Evolutionary conservation across 2,888 invertebrate genomes (phyloP).

Genomic region (Ormia ochracea): DNA sequence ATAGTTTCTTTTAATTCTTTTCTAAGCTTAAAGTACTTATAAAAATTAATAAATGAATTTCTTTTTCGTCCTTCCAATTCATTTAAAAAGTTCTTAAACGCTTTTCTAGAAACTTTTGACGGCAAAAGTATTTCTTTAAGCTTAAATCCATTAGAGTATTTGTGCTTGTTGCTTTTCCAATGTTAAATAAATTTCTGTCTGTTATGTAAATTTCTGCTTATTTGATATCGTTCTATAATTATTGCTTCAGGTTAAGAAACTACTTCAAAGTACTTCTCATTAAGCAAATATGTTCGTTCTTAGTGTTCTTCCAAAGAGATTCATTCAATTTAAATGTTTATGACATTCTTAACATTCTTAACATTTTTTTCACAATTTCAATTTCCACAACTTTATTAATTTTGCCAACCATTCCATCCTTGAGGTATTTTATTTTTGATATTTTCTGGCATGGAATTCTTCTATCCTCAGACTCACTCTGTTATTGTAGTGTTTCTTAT

Average conservation of each 20-base stretch:
- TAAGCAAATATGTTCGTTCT: not conserved
- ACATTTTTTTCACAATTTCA: slow-evolving; percentile 20
- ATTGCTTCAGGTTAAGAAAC: slow-evolving; percentile 15
- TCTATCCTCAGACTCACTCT: not conserved
- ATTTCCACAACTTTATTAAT: slow-evolving; percentile 33
- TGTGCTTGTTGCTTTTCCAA: not conserved
- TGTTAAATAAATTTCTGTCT: not conserved
- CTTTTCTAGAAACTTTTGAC: no score
- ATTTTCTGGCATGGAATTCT: not conserved
- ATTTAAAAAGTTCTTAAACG: no score
- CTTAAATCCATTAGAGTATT: not conserved
- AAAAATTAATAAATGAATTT: no score
- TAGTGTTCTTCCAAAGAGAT: not conserved
- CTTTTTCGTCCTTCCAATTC: no score
- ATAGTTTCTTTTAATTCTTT: no score
- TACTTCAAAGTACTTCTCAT: not conserved
- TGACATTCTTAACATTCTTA: not conserved
- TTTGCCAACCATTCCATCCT: slow-evolving; percentile 18
- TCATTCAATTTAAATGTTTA: slow-evolving; percentile 12
- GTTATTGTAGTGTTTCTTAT: not conserved
- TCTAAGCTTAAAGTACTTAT: no score
- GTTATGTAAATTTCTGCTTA: not conserved
- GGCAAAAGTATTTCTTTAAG: not conserved
- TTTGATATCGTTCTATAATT: not conserved
- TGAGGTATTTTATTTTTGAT: slow-evolving; percentile 11